A percentile compares a stretch with the other conserved stretches of the same genome.
Evolutionary conservation across 2,113 vertebrate genomes (phyloP).

Genomic region (Upupa epops): DNA sequence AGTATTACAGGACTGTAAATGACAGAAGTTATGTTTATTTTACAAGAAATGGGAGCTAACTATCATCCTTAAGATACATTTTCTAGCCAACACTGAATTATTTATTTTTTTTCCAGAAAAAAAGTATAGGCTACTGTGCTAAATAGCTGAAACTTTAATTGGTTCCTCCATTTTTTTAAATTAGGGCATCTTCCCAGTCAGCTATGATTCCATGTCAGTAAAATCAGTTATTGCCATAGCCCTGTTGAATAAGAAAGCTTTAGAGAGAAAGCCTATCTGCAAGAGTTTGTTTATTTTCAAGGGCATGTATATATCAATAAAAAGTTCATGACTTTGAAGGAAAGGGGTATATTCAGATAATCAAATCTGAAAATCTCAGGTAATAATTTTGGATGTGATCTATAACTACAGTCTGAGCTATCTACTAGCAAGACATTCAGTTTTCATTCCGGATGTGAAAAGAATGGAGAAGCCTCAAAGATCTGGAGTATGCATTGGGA

Average conservation of each 20-base stretch:
- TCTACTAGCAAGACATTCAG: not conserved
- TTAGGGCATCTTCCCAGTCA: not conserved
- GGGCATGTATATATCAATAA: not conserved
- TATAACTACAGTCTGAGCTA: not conserved
- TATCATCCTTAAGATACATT: not conserved
- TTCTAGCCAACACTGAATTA: not conserved
- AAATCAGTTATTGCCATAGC: not conserved
- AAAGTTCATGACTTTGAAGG: not conserved
- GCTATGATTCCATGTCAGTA: not conserved
- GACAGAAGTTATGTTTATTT: not conserved
- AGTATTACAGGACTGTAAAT: not conserved
- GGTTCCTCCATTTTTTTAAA: not conserved
- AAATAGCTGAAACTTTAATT: not conserved
- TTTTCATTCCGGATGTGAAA: not conserved
- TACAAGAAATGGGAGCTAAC: not conserved
- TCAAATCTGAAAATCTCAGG: not conserved
- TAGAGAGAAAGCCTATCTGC: not conserved
- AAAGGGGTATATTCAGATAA: not conserved
- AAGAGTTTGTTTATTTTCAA: not conserved
- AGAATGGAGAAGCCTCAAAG: not conserved
- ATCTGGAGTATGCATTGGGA: fast-evolving
- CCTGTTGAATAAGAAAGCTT: not conserved
- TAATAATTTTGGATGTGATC: not conserved
- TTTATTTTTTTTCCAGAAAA: not conserved
- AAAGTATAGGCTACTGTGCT: not conserved